Conservation (phyloP, 2,888 invertebrate genomes). For the Nymphalis c-album region DNA sequence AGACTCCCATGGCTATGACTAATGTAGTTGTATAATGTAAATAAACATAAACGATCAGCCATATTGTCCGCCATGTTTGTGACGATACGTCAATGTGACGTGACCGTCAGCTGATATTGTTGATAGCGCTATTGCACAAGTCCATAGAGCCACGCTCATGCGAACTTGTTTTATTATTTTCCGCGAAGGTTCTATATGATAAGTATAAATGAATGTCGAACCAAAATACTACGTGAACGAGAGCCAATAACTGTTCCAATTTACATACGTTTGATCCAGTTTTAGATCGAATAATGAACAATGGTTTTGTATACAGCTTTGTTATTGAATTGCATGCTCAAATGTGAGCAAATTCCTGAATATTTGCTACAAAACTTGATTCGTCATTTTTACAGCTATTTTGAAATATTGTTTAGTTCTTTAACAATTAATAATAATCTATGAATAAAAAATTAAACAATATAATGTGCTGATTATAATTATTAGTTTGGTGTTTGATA, state of each 20-base stretch:
- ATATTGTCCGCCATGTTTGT: constrained; percentile 69
- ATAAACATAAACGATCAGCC: constrained; percentile 64
- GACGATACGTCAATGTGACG: constrained; percentile 66
- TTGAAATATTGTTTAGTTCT: neutral
- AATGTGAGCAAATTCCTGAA: constrained; percentile 29
- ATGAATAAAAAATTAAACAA: neutral
- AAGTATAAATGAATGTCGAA: constrained; percentile 20
- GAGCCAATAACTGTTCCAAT: constrained; percentile 19
- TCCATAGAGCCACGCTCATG: constrained; percentile 28
- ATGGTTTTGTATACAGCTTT: constrained; percentile 53
- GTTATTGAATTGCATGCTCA: constrained; percentile 54
- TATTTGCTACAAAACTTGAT: constrained; percentile 15
- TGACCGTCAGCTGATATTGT: constrained; percentile 64
- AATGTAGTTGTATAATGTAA: constrained; percentile 52
- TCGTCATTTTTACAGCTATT: constrained; percentile 13
- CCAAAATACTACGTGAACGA: constrained; percentile 8
- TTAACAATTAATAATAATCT: neutral
- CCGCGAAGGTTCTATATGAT: constrained; percentile 33
- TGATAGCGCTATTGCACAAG: constrained; percentile 41
- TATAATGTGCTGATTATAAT: constrained; percentile 39
- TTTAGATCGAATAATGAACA: constrained; percentile 51
- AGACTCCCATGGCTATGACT: constrained; percentile 36
- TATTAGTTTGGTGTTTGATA: constrained; percentile 56
- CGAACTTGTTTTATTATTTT: constrained; percentile 34
- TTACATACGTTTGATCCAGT: constrained; percentile 45